phyloP scores from a whole-genome alignment of 2,797 vertebrate species.

The Tragelaphus eurycerus region DNA sequence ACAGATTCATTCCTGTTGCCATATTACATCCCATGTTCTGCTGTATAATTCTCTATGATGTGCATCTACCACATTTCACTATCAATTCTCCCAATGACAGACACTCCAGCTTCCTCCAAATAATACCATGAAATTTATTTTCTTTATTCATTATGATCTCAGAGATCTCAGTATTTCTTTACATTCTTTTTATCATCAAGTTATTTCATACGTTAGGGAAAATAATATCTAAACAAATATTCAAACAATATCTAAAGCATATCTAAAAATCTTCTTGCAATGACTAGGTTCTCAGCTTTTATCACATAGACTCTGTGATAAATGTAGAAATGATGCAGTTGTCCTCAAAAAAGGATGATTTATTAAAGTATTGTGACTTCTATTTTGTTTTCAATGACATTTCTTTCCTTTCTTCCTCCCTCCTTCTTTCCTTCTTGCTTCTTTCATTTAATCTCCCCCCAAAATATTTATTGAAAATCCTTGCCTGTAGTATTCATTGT shows the following conservation, averaged over 20 bases:
- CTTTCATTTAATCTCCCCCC: not conserved
- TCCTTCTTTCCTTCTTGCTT: not conserved
- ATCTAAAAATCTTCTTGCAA: not conserved
- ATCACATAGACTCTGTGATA: not conserved
- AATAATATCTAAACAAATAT: not conserved
- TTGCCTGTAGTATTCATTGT: not conserved
- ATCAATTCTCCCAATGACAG: not conserved
- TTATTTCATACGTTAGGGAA: conserved; percentile 61
- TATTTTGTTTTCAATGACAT: not conserved
- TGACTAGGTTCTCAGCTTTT: not conserved
- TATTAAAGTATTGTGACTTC: not conserved
- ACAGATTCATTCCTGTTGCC: not conserved
- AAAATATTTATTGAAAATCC: not conserved
- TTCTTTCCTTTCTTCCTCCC: not conserved
- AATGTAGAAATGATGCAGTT: not conserved
- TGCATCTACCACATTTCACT: not conserved
- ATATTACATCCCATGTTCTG: not conserved
- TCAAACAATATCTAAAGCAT: conserved; percentile 34
- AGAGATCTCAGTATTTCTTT: conserved; percentile 60
- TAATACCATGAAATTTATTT: conserved; percentile 18
- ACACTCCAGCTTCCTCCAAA: not conserved
- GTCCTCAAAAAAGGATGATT: conserved; percentile 4
- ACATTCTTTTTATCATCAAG: not conserved
- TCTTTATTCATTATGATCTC: conserved; percentile 49
- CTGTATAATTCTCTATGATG: not conserved